These are phyloP conservation scores for Virgularia gustaviana DNA, from an alignment of 92 coral and sea anemone genomes.

Conservation along the genomic window DNA sequence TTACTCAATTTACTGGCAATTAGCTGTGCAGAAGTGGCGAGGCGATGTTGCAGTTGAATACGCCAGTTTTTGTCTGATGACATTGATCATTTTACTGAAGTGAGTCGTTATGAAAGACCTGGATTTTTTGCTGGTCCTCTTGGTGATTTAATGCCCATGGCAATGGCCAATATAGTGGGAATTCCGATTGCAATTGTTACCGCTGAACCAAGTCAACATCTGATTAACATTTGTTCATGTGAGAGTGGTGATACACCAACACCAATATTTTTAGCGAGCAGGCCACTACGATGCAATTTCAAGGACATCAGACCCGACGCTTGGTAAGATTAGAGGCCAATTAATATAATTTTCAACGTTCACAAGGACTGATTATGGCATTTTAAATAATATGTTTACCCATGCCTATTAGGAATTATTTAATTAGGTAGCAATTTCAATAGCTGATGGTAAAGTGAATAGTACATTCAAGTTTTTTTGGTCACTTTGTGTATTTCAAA, in stretches of 20 bases:
- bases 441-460: too few species aligned
- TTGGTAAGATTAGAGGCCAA: too few species aligned
- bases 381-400: too few species aligned
- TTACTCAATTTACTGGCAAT: slow-evolving; percentile 14
- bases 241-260: neutral
- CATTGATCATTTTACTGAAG: slow-evolving; percentile 7
- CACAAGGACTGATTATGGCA: too few species aligned
- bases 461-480: too few species aligned
- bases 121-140: slow-evolving; percentile 25
- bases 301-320: too few species aligned
- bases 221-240: slow-evolving; percentile 13
- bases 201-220: slow-evolving; percentile 11
- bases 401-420: too few species aligned
- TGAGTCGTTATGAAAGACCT: neutral
- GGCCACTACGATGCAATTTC: too few species aligned
- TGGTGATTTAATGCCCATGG: slow-evolving; percentile 38
- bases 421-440: too few species aligned
- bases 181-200: slow-evolving; percentile 5
- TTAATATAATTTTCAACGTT: too few species aligned
- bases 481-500: too few species aligned
- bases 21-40: slow-evolving; percentile 19
- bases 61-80: neutral
- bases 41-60: neutral
- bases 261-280: slow-evolving; percentile 7
- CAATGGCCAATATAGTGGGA: slow-evolving; percentile 19